Conservation (phyloP, 1,140 invertebrate species). For the Drosophila miranda region DNA sequence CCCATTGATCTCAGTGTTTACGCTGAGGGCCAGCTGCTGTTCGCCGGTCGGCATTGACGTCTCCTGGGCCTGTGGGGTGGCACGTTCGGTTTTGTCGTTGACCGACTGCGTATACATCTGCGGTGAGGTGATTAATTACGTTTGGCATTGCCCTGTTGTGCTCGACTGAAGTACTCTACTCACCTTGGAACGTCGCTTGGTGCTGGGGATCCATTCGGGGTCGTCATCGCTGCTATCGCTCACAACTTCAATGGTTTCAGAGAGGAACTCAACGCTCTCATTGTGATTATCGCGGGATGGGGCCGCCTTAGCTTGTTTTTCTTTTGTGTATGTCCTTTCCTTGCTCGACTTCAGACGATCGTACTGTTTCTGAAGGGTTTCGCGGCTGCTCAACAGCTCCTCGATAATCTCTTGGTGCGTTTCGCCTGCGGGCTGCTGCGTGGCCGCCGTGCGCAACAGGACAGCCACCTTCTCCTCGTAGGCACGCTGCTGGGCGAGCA, state of each 20-base stretch:
- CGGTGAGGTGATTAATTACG: neutral
- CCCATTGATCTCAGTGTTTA: slow-evolving; percentile 13
- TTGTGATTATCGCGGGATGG: neutral
- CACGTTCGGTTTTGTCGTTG: too few relatives aligned
- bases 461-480: slow-evolving; percentile 83
- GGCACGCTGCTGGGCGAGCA: slow-evolving; percentile 77
- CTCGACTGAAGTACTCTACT: neutral
- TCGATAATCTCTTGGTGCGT: slow-evolving; percentile 74
- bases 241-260: slow-evolving; percentile 4
- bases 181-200: neutral
- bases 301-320: neutral
- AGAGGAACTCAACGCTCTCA: neutral
- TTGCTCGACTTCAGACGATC: slow-evolving; percentile 20
- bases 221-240: slow-evolving; percentile 85
- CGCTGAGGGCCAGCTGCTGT: neutral
- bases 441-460: slow-evolving; percentile 59
- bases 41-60: too few relatives aligned
- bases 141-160: neutral
- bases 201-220: slow-evolving; percentile 85
- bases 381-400: slow-evolving; percentile 81
- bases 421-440: slow-evolving; percentile 3
- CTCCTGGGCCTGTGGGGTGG: too few relatives aligned
- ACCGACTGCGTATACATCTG: too few relatives aligned
- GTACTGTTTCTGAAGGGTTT: slow-evolving; percentile 77
- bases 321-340: neutral